Percentiles rank a stretch among this genome's conserved stretches.
Conservation (phyloP, 2,888 invertebrate genomes). For the Octonoba sinensis region DNA sequence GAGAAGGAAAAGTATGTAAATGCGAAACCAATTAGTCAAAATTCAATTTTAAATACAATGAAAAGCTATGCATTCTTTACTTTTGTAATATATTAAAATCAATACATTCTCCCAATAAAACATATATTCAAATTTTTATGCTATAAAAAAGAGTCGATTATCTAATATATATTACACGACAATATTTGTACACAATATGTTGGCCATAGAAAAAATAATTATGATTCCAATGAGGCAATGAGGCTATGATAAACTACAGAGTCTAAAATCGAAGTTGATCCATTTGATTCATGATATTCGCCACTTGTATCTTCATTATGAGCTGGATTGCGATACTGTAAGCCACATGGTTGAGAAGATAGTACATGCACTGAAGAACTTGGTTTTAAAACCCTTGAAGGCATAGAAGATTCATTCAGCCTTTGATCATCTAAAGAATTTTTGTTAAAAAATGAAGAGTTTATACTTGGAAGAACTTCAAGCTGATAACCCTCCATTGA, state of each 20-base stretch:
- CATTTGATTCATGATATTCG: constrained; percentile 34
- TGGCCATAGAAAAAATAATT: background rate
- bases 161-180: too few species aligned
- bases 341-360: constrained; percentile 53
- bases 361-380: constrained; percentile 16
- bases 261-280: constrained; percentile 43
- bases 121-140: too few species aligned
- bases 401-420: constrained; percentile 19
- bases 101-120: too few species aligned
- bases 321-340: constrained; percentile 44
- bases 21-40: too few species aligned
- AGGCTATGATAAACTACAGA: constrained; percentile 51
- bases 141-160: too few species aligned
- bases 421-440: constrained; percentile 20
- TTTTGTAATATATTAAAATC: too few species aligned
- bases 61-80: too few species aligned
- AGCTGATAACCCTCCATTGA: constrained; percentile 2
- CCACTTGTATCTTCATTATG: constrained; percentile 27
- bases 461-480: constrained; percentile 19
- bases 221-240: constrained; percentile 44
- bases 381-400: constrained; percentile 28
- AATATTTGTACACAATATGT: too few species aligned
- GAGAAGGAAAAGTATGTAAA: too few species aligned
- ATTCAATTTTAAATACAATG: too few species aligned
- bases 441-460: constrained; percentile 18